phyloP scores from a whole-genome alignment of 2,113 vertebrate genomes.

The Daubentonia madagascariensis region DNA sequence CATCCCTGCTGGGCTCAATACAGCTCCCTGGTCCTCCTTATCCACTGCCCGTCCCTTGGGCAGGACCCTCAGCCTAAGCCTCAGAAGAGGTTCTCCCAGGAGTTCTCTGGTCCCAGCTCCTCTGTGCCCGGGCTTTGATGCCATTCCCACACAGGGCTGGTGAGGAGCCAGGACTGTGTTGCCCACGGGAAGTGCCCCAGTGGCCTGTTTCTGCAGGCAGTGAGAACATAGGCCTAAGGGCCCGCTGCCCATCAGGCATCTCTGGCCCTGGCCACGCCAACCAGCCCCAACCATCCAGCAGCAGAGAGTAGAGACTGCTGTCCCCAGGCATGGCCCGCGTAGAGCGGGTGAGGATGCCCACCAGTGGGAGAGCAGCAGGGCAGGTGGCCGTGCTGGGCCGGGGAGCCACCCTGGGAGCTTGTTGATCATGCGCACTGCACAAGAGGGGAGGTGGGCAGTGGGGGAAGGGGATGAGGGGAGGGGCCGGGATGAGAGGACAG shows the following conservation, averaged over 20 bases:
- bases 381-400: background rate
- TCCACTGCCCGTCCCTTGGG: too few relatives aligned
- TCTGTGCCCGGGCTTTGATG: background rate
- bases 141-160: background rate
- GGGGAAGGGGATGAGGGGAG: too few relatives aligned
- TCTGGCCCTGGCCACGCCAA: background rate
- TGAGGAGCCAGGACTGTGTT: background rate
- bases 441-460: too few relatives aligned
- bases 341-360: background rate
- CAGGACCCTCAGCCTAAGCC: background rate
- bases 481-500: background rate
- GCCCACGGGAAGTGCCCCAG: background rate
- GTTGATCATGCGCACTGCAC: background rate
- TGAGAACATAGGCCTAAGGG: background rate
- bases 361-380: too few relatives aligned
- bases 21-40: background rate
- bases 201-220: background rate
- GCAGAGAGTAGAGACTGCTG: background rate
- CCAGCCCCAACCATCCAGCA: background rate
- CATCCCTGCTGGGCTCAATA: background rate
- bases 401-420: background rate
- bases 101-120: background rate
- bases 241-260: background rate
- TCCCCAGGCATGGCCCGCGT: background rate
- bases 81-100: background rate